Evolutionary conservation across 2,113 vertebrate genomes (phyloP).

Genomic region (Aix galericulata): DNA sequence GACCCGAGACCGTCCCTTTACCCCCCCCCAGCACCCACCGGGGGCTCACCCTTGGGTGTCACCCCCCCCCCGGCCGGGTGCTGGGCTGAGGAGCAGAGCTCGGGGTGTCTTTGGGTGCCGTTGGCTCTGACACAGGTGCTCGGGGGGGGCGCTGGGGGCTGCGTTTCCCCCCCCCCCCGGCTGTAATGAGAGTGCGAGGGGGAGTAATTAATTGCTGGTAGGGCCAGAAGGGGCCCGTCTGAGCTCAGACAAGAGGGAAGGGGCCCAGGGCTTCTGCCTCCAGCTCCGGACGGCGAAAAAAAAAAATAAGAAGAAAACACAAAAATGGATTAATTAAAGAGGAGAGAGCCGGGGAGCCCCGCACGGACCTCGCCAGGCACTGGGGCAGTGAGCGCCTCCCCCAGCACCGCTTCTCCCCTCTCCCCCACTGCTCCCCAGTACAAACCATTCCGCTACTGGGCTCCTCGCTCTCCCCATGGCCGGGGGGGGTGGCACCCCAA

Average conservation of each 20-base stretch:
- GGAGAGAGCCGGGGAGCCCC: not conserved
- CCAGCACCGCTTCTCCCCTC: not conserved
- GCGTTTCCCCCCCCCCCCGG: not conserved
- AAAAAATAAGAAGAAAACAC: not conserved
- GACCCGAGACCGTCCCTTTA: accelerated
- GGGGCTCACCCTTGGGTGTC: accelerated
- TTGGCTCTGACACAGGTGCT: not conserved
- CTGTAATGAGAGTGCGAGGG: not conserved
- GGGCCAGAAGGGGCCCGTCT: conserved; percentile 32
- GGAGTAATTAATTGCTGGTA: not conserved
- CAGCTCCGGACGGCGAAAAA: accelerated
- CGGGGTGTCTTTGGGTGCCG: not conserved
- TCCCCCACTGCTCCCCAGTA: not conserved
- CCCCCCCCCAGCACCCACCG: not conserved
- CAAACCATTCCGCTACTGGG: not conserved
- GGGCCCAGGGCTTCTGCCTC: not conserved
- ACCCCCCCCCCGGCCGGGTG: not conserved
- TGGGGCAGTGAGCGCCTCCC: not conserved
- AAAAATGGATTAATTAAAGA: not conserved
- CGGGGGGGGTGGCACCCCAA: not conserved
- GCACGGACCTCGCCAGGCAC: not conserved
- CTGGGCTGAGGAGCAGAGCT: not conserved
- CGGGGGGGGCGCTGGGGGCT: not conserved
- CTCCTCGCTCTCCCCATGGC: accelerated
- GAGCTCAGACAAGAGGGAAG: not conserved